phyloP scores from a whole-genome alignment of 2,113 vertebrate species.

The Fregetta grallaria region DNA sequence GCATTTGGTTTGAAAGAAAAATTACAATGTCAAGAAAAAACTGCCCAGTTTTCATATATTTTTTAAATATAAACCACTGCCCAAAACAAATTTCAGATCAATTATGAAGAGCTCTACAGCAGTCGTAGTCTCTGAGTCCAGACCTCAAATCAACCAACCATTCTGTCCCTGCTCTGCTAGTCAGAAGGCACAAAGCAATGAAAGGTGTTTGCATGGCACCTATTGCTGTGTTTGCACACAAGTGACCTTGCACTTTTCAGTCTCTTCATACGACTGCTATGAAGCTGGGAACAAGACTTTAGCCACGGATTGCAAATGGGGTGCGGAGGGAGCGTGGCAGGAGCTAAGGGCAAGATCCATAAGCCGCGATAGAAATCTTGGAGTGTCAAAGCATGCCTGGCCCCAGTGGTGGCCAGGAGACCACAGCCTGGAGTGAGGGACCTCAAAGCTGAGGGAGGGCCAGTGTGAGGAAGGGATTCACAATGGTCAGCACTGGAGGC shows the following conservation, averaged over 20 bases:
- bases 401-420: background rate
- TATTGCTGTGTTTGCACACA: background rate
- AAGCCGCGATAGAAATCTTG: background rate
- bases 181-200: background rate
- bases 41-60: background rate
- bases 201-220: background rate
- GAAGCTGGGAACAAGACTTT: background rate
- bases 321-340: background rate
- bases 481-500: background rate
- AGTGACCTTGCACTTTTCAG: background rate
- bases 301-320: background rate
- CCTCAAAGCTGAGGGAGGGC: background rate
- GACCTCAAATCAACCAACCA: background rate
- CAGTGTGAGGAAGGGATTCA: background rate
- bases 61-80: background rate
- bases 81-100: background rate
- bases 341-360: background rate
- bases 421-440: background rate
- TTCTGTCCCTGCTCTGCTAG: background rate
- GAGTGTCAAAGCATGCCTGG: background rate
- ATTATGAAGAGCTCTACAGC: background rate
- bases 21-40: background rate
- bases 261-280: background rate
- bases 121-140: background rate
- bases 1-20: background rate